Evolutionary conservation across 2,113 vertebrate genomes (phyloP).

Genomic region (Campylomormyrus tamandua): DNA sequence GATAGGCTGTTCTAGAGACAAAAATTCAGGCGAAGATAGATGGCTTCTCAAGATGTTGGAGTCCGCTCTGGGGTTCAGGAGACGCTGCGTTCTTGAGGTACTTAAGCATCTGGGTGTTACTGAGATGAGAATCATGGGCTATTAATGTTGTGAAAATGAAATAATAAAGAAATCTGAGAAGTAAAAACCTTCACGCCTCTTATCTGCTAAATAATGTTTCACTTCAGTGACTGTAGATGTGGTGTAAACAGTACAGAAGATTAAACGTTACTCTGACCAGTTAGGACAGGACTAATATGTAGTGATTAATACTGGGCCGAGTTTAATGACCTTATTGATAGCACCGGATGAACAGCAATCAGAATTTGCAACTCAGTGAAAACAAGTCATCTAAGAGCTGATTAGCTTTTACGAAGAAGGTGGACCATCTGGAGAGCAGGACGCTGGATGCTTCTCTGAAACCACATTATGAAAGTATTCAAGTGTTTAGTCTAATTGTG

Average conservation of each 20-base stretch:
- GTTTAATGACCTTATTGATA: background rate
- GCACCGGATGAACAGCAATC: background rate
- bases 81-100: background rate
- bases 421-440: background rate
- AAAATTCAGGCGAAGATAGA: background rate
- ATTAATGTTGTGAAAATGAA: background rate
- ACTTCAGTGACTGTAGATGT: background rate
- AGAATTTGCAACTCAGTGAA: background rate
- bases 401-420: background rate
- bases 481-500: background rate
- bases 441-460: background rate
- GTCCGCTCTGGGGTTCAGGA: background rate
- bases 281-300: background rate
- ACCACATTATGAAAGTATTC: background rate
- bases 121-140: background rate
- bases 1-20: background rate
- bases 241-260: background rate
- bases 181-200: background rate
- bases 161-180: background rate
- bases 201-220: background rate
- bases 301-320: background rate
- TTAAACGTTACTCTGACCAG: background rate
- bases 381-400: background rate
- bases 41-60: background rate
- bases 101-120: background rate